These are phyloP conservation scores for Hartigia nigra DNA, from an alignment of 2,888 invertebrate genomes.

Conservation along the genomic window DNA sequence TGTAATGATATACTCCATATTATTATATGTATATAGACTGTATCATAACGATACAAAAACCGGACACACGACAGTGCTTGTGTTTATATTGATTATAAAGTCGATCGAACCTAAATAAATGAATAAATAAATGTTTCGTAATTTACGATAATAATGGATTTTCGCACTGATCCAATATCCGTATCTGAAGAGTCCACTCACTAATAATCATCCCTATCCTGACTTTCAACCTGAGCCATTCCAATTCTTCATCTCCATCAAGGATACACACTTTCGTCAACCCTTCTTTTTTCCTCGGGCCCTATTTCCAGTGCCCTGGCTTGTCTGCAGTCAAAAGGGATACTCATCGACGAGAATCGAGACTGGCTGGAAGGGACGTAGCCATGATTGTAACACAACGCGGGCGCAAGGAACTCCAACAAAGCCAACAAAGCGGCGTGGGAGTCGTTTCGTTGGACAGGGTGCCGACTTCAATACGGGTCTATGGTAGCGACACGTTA, in stretches of 20 bases:
- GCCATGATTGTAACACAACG: constrained; percentile 30
- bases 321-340: background rate
- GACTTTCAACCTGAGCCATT: background rate
- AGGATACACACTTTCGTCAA: background rate
- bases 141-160: constrained; percentile 34
- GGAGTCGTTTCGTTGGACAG: constrained; percentile 3
- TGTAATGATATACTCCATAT: constrained; percentile 52
- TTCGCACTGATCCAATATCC: background rate
- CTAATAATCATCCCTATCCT: background rate
- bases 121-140: constrained; percentile 58
- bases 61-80: constrained; percentile 56
- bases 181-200: background rate
- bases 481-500: constrained; percentile 4
- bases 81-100: constrained; percentile 59
- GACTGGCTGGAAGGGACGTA: constrained; percentile 16
- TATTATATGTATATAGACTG: constrained; percentile 58
- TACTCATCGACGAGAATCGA: background rate
- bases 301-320: background rate
- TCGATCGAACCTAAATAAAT: constrained; percentile 55
- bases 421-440: constrained; percentile 25
- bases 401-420: constrained; percentile 33
- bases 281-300: background rate
- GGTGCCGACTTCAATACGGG: constrained; percentile 3
- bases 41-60: constrained; percentile 54
- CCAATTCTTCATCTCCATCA: background rate